Conservation (phyloP, 2,113 vertebrate species). For the Girardinichthys multiradiatus region DNA sequence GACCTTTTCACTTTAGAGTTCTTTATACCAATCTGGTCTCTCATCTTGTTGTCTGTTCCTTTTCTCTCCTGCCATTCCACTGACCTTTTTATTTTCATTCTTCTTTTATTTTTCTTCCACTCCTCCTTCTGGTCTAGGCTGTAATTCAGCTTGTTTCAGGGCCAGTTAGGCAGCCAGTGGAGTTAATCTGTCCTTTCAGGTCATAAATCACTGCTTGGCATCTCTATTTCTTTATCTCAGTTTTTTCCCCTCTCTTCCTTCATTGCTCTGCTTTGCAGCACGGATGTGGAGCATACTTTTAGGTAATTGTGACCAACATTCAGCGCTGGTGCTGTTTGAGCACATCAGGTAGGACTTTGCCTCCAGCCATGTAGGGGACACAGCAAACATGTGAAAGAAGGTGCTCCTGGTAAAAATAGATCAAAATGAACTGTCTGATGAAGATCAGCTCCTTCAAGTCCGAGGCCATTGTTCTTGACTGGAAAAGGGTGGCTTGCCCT, state of each 20-base stretch:
- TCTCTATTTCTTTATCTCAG: slow-evolving; percentile 47
- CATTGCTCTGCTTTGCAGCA: slow-evolving; percentile 45
- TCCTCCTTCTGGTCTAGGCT: slow-evolving; percentile 67
- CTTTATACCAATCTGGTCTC: slow-evolving; percentile 59
- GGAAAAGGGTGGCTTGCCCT: no score
- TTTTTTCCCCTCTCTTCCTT: slow-evolving; percentile 5
- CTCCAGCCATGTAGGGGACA: no score
- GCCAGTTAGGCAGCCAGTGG: slow-evolving; percentile 80
- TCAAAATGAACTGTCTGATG: no score
- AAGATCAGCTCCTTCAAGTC: no score
- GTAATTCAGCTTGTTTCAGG: slow-evolving; percentile 81
- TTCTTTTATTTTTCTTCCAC: slow-evolving; percentile 61
- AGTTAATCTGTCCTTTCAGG: slow-evolving; percentile 81
- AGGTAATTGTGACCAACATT: slow-evolving; percentile 63
- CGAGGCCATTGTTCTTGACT: no score
- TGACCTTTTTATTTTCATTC: slow-evolving; percentile 75
- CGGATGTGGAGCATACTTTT: slow-evolving; percentile 46
- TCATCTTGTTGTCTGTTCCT: slow-evolving; percentile 66
- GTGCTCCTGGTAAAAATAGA: no score
- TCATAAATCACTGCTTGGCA: slow-evolving; percentile 78
- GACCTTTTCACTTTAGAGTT: slow-evolving; percentile 76
- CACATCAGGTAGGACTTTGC: slow-evolving; percentile 21
- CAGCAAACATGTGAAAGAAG: no score
- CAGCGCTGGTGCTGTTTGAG: slow-evolving; percentile 53
- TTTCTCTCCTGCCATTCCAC: slow-evolving; percentile 60